phyloP scores from a whole-genome alignment of 2,797 vertebrate species.

The Eutrigla gurnardus region DNA sequence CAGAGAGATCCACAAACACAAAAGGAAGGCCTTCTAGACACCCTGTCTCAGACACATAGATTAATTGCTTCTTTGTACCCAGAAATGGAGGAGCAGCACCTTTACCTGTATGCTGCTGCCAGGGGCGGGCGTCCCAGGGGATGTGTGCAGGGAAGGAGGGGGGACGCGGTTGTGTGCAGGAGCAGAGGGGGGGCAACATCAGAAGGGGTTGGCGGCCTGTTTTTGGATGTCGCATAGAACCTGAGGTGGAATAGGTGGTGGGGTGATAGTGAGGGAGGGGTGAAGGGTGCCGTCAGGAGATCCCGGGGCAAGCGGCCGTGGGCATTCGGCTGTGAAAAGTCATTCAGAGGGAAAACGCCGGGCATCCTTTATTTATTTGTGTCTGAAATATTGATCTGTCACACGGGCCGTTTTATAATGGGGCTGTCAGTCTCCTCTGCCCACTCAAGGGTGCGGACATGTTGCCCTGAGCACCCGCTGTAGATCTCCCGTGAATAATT shows the following conservation, averaged over 20 bases:
- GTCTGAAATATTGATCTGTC: slow-evolving; percentile 99
- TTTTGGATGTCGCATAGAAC: slow-evolving; percentile 69
- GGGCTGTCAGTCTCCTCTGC: slow-evolving; percentile 91
- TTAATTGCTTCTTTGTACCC: slow-evolving; percentile 90
- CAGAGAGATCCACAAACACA: slow-evolving; percentile 80
- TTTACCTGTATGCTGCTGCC: slow-evolving; percentile 82
- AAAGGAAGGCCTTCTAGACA: slow-evolving; percentile 77
- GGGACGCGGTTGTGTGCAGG: neutral
- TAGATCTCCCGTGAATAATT: slow-evolving; percentile 88
- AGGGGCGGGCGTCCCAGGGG: slow-evolving; percentile 59
- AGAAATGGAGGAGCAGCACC: slow-evolving; percentile 81
- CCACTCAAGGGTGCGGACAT: slow-evolving; percentile 85
- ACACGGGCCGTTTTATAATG: slow-evolving; percentile 93
- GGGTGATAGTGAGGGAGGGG: slow-evolving; percentile 62
- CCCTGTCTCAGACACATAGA: slow-evolving; percentile 74
- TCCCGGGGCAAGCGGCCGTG: slow-evolving; percentile 86
- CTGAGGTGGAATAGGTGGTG: slow-evolving; percentile 67
- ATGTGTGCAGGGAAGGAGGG: slow-evolving; percentile 46
- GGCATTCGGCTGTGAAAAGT: slow-evolving; percentile 92
- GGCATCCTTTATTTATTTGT: slow-evolving; percentile 99
- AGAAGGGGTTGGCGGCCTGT: slow-evolving; percentile 73
- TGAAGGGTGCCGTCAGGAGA: slow-evolving; percentile 76
- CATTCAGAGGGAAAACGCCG: slow-evolving; percentile 92
- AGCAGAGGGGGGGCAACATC: slow-evolving; percentile 28
- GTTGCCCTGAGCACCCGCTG: slow-evolving; percentile 84